phyloP scores from a whole-genome alignment of 1,140 invertebrate genomes.

The Formica selysi region DNA sequence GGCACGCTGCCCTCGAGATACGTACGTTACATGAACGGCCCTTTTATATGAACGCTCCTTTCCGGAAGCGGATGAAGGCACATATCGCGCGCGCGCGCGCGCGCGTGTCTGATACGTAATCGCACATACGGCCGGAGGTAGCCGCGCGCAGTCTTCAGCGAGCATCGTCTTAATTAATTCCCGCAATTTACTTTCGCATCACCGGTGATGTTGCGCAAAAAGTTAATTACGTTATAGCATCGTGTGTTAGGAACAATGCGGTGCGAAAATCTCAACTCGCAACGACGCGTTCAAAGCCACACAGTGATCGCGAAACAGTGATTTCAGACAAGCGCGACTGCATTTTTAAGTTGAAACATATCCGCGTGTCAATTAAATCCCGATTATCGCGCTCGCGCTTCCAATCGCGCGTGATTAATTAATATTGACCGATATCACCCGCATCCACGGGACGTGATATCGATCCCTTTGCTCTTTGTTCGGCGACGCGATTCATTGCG shows the following conservation, averaged over 20 bases:
- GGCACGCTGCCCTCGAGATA: conserved; percentile 48
- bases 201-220: conserved; percentile 31
- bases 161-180: conserved; percentile 49
- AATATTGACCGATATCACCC: conserved; percentile 35
- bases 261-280: not conserved
- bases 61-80: conserved; percentile 40
- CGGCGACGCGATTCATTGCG: conserved; percentile 11
- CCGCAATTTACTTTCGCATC: conserved; percentile 47
- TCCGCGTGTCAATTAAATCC: conserved; percentile 54
- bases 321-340: not conserved
- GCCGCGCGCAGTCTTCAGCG: not conserved
- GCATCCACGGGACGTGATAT: conserved; percentile 38
- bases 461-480: conserved; percentile 50
- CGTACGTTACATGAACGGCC: conserved; percentile 47
- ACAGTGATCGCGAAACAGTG: conserved; percentile 1
- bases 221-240: conserved; percentile 39
- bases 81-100: not conserved
- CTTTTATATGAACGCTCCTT: conserved; percentile 46
- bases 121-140: conserved; percentile 1
- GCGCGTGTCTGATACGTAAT: not conserved
- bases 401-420: conserved; percentile 53
- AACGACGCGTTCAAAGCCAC: not conserved
- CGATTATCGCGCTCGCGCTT: conserved; percentile 31
- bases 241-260: not conserved
- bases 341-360: conserved; percentile 45